Conservation (phyloP, 2,888 invertebrate species). For the Clanis bilineata region DNA sequence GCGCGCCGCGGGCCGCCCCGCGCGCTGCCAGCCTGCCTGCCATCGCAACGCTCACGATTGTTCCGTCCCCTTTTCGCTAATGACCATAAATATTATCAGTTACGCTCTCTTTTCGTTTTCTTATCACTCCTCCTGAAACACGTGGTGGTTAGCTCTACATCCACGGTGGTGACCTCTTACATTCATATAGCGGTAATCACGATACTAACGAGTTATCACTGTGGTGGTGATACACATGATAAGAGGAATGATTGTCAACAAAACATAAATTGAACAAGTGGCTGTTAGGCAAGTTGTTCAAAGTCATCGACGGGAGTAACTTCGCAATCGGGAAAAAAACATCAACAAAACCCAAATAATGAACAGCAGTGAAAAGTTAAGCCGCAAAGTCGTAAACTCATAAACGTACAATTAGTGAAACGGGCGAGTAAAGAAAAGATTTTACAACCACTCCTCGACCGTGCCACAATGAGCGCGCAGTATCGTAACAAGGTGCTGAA, state of each 20-base stretch:
- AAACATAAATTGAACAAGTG: conserved; percentile 19
- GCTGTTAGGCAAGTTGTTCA: conserved; percentile 20
- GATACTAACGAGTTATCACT: conserved; percentile 17
- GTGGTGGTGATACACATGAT: neutral
- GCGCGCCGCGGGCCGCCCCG: conserved; percentile 74
- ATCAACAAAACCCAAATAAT: conserved; percentile 66
- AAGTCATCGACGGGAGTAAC: conserved; percentile 21
- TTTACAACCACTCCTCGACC: conserved; percentile 79
- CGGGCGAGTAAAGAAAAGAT: conserved; percentile 81
- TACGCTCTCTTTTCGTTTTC: conserved; percentile 74
- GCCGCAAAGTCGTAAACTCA: conserved; percentile 80
- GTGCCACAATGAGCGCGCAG: conserved; percentile 80
- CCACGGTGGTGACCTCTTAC: neutral
- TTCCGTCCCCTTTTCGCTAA: conserved; percentile 83
- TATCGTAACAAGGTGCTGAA: conserved; percentile 83
- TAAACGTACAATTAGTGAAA: conserved; percentile 82
- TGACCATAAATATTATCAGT: conserved; percentile 81
- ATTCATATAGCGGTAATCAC: neutral
- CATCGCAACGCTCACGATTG: conserved; percentile 66
- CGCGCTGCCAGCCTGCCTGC: conserved; percentile 76
- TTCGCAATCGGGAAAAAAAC: conserved; percentile 36
- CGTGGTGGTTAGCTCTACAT: conserved; percentile 46
- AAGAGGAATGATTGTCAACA: neutral
- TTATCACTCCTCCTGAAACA: conserved; percentile 71
- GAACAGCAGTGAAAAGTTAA: conserved; percentile 71